phyloP scores from a whole-genome alignment of 2,113 vertebrate species.

The Okapia johnstoni region DNA sequence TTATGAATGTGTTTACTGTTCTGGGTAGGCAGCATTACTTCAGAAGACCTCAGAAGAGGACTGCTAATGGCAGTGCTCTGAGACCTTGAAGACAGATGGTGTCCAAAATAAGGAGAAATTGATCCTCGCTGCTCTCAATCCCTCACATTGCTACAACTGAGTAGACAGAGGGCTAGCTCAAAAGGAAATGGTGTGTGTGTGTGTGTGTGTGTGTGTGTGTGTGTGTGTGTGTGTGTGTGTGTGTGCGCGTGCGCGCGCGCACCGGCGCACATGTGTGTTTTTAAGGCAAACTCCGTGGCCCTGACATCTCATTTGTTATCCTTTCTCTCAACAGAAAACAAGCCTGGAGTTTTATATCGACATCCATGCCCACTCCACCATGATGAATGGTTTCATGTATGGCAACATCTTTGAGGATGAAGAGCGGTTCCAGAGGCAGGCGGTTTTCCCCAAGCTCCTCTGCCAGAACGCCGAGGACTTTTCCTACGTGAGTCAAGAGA shows the following conservation, averaged over 20 bases:
- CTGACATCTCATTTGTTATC: not conserved
- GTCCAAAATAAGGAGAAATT: not conserved
- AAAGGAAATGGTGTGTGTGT: not conserved
- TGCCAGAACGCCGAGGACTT: slow-evolving; percentile 97
- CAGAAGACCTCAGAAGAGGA: not conserved
- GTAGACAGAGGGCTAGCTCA: not conserved
- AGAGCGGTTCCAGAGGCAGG: slow-evolving; percentile 94
- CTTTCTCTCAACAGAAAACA: slow-evolving; percentile 85
- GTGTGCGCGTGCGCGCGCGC: fast-evolving
- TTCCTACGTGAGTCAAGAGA: slow-evolving; percentile 89
- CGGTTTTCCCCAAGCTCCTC: slow-evolving; percentile 93
- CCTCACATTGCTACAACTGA: not conserved
- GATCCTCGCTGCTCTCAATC: not conserved
- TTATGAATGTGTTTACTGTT: not conserved
- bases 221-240: no score
- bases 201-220: no score
- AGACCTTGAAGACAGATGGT: not conserved
- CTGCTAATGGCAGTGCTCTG: not conserved
- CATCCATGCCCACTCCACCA: slow-evolving; percentile 98
- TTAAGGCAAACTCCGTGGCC: not conserved
- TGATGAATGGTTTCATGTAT: slow-evolving; percentile 99
- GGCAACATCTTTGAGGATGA: slow-evolving; percentile 98
- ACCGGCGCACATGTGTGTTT: fast-evolving
- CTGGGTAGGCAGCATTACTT: not conserved
- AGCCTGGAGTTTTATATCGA: slow-evolving; percentile 99